Evolutionary conservation across 2,113 vertebrate genomes (phyloP), one percentile per base, ranked within the genome.

Genomic region (Leucopternis melanops): DNA sequence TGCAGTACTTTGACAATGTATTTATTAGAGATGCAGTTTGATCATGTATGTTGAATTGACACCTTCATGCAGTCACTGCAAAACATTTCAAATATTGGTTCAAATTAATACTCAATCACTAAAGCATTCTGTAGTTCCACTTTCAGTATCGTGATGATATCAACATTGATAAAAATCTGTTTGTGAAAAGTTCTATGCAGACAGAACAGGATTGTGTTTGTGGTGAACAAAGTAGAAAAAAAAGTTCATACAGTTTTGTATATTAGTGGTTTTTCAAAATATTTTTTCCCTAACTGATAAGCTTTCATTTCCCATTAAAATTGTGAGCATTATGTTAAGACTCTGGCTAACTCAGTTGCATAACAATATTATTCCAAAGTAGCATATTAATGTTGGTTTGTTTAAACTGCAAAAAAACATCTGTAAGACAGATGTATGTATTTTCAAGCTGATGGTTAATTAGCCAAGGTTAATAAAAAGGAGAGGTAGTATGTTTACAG

Each of bases 381-480:
- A 50, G 50, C 5, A 8, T 10, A 21, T 40, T 49, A 19, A 32
- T 81, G 22, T 73, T 73, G 36, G 57, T 34, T 89, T 85, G 69
- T 82, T 90, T 62, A 80, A 84, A 88, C 42, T 74, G 54, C 5
- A 62, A 80, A 61, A 54, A 70, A 70, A 18, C 13, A 62, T 74
- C 81, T 81, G n/a, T 45, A 50, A 87, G 75, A 54, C 57, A 73
- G 50, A 81, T 54, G 38, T 86, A 59, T 83, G 4, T 77, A 31
- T 86, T 92, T 92, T 90, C 80, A 81, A 72, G 72, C 63, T 93
- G 81, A 63, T 95, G 66, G 75, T 66, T 98, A 94, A 95, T 97
- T 96, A 97, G 65, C 19, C 29, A 72, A 52, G 32, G 57, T 95
- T 97, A 96, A 95, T 96, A 95, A 95, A 97, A 91, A 89, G 67